Conservation (phyloP, 2,888 invertebrate genomes). For the Erebia aethiops region DNA sequence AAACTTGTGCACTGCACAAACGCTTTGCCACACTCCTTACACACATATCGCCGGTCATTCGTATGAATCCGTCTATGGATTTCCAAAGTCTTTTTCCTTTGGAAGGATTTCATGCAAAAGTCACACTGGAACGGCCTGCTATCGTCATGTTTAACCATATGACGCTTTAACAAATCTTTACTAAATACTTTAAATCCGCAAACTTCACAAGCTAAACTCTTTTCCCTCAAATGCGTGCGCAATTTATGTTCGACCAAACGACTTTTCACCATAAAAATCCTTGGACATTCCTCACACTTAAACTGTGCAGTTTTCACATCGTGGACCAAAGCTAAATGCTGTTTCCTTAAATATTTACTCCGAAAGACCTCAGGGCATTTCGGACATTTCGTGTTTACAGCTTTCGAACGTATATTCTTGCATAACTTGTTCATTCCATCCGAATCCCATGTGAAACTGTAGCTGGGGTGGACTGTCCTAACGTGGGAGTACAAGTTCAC, state of each 20-base stretch:
- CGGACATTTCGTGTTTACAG: constrained; percentile 49
- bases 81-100: constrained; percentile 80
- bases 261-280: constrained; percentile 58
- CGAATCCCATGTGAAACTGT: constrained; percentile 47
- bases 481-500: constrained; percentile 59
- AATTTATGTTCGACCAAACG: constrained; percentile 59
- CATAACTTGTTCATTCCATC: neutral
- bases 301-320: constrained; percentile 62
- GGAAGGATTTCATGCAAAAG: constrained; percentile 82
- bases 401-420: neutral
- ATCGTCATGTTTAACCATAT: constrained; percentile 82
- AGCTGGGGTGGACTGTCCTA: constrained; percentile 51
- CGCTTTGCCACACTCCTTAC: constrained; percentile 79
- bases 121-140: constrained; percentile 81
- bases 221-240: constrained; percentile 65
- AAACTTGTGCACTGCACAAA: constrained; percentile 83
- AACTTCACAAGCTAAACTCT: constrained; percentile 59
- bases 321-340: constrained; percentile 64
- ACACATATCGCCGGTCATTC: constrained; percentile 78
- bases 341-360: constrained; percentile 60
- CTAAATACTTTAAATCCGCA: constrained; percentile 69
- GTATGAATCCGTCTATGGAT: constrained; percentile 82
- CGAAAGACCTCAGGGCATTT: constrained; percentile 61
- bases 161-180: constrained; percentile 74
- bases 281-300: constrained; percentile 61